These are phyloP conservation scores for Acanthurus lineatus DNA, from an alignment of 2,797 vertebrate species.

Conservation along the genomic window DNA sequence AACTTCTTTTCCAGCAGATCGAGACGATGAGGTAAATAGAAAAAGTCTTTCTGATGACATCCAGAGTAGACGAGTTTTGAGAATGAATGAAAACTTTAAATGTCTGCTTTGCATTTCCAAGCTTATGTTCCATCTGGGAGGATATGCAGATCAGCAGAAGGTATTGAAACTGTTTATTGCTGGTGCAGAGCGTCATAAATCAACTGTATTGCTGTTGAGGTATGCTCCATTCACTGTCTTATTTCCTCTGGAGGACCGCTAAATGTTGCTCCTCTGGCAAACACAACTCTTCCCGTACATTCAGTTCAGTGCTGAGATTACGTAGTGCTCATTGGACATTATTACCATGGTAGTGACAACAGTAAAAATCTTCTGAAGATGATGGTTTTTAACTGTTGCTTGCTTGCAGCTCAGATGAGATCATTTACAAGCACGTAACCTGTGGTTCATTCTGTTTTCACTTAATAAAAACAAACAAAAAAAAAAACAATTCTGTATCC, in stretches of 20 bases:
- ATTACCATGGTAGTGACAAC: conserved; percentile 10
- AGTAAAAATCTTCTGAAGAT: conserved; percentile 2
- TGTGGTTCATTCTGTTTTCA: not conserved
- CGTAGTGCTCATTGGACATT: conserved; percentile 19
- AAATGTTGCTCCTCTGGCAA: conserved; percentile 25
- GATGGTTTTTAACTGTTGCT: conserved; percentile 18
- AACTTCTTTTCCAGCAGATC: conserved; percentile 5
- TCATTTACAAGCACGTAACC: conserved; percentile 4
- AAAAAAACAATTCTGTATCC: not conserved
- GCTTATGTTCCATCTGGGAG: conserved; percentile 51
- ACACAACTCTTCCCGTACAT: conserved; percentile 21
- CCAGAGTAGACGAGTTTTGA: conserved; percentile 23
- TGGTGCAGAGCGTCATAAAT: conserved; percentile 55
- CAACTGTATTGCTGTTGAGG: conserved; percentile 20
- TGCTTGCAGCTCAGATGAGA: conserved; percentile 25
- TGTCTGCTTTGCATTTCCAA: conserved; percentile 56
- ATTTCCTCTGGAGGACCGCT: conserved; percentile 38
- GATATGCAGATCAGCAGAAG: conserved; percentile 44
- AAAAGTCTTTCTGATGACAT: conserved; percentile 13
- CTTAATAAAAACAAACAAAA: not conserved
- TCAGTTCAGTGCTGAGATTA: conserved; percentile 9
- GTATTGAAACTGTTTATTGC: conserved; percentile 53
- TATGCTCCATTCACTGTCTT: conserved; percentile 16
- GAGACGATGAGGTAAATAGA: conserved; percentile 1
- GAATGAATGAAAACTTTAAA: conserved; percentile 34